phyloP scores from a whole-genome alignment of 2,888 invertebrate genomes.

The Luperina nickerlii region DNA sequence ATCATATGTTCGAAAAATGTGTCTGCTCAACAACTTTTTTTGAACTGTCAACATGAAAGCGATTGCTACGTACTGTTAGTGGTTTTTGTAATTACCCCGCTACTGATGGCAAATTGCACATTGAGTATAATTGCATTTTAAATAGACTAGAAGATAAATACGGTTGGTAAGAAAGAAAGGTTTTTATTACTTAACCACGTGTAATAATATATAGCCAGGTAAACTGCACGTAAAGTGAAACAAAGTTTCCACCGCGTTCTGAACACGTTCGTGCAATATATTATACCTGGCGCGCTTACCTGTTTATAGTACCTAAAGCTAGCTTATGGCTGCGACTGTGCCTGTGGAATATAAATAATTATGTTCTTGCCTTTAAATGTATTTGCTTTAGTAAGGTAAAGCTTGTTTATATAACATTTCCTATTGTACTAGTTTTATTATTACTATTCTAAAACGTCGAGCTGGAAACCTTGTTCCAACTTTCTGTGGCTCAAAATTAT shows the following conservation, averaged over 20 bases:
- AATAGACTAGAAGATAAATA: slow-evolving; percentile 9
- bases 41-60: no score
- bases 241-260: slow-evolving; percentile 38
- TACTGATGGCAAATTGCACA: background rate
- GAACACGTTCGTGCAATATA: slow-evolving; percentile 52
- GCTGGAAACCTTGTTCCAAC: background rate
- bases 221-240: slow-evolving; percentile 37
- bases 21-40: no score
- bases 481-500: background rate
- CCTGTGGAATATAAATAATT: background rate
- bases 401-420: background rate
- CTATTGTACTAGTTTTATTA: background rate
- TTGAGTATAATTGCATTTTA: slow-evolving; percentile 9
- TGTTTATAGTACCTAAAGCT: slow-evolving; percentile 16
- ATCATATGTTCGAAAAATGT: no score
- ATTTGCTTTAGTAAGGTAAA: background rate
- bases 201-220: slow-evolving; percentile 4
- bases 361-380: background rate
- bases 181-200: slow-evolving; percentile 35
- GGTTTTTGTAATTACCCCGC: background rate
- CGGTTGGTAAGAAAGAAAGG: background rate
- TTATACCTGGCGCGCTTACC: slow-evolving; percentile 30
- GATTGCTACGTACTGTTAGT: no score
- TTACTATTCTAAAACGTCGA: background rate
- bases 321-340: slow-evolving; percentile 4